phyloP scores from a whole-genome alignment of 2,888 invertebrate genomes.

The Synanthedon formicaeformis region DNA sequence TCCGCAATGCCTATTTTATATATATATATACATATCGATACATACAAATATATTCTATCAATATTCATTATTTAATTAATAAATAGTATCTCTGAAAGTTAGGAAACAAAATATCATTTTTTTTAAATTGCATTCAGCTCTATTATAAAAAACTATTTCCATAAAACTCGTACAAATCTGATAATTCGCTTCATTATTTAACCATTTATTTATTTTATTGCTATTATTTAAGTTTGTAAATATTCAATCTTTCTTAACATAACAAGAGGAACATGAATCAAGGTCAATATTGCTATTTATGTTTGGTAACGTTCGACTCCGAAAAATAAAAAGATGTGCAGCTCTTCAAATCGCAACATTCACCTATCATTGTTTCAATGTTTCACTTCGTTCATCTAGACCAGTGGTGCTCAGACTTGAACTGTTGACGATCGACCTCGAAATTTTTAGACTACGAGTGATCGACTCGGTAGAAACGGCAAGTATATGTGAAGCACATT shows the following conservation, averaged over 20 bases:
- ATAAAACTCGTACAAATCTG: constrained; percentile 69
- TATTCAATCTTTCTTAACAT: constrained; percentile 70
- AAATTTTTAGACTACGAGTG: no score
- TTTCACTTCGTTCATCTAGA: constrained; percentile 18
- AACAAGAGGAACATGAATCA: constrained; percentile 71
- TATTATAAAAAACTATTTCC: constrained; percentile 67
- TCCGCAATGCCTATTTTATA: constrained; percentile 36
- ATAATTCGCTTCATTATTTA: constrained; percentile 56
- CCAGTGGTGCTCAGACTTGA: no score
- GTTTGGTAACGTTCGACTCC: constrained; percentile 64
- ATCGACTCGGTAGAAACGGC: no score
- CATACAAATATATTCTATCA: constrained; percentile 74
- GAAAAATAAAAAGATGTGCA: constrained; percentile 60
- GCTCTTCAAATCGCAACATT: constrained; percentile 69
- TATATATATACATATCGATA: constrained; percentile 54
- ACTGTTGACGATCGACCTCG: constrained; percentile 19
- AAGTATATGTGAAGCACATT: constrained; percentile 1
- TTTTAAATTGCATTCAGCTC: constrained; percentile 58
- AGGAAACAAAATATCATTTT: constrained; percentile 68
- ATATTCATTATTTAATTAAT: constrained; percentile 67
- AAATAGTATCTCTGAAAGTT: constrained; percentile 74
- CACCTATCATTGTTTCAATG: constrained; percentile 19
- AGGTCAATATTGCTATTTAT: constrained; percentile 62
- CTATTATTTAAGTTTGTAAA: constrained; percentile 66
- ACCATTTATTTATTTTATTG: constrained; percentile 66